Conservation (phyloP, 1,140 invertebrate species). For the Ectropis grisescens region DNA sequence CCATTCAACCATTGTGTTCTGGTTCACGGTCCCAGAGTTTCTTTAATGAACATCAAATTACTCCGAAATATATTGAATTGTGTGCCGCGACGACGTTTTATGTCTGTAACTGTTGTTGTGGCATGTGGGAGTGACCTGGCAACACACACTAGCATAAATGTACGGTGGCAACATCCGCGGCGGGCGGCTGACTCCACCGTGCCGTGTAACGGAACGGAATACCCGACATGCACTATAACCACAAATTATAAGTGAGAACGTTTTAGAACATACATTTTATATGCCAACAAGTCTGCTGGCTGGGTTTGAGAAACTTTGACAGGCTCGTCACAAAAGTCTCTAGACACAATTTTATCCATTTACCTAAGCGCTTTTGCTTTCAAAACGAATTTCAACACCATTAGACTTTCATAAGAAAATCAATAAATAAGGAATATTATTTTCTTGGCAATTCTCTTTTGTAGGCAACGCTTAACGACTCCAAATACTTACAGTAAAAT, state of each 20-base stretch:
- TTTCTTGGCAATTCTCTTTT: too few species aligned
- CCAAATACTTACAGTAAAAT: too few species aligned
- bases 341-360: too few species aligned
- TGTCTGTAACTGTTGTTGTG: slow-evolving; percentile 46
- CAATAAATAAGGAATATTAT: too few species aligned
- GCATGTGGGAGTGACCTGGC: slow-evolving; percentile 45
- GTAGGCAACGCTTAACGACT: too few species aligned
- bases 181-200: slow-evolving; percentile 30
- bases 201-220: slow-evolving; percentile 61
- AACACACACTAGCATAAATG: slow-evolving; percentile 9
- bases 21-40: slow-evolving; percentile 64
- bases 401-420: too few species aligned
- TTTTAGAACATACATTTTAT: slow-evolving; percentile 56
- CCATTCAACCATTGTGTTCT: slow-evolving; percentile 68
- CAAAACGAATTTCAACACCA: too few species aligned
- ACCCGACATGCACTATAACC: slow-evolving; percentile 62
- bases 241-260: slow-evolving; percentile 69
- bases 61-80: slow-evolving; percentile 68
- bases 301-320: too few species aligned
- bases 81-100: slow-evolving; percentile 54
- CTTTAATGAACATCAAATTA: slow-evolving; percentile 70
- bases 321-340: too few species aligned
- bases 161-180: slow-evolving; percentile 40
- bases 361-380: too few species aligned
- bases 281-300: slow-evolving; percentile 37